phyloP scores from a whole-genome alignment of 2,888 invertebrate genomes.

The Hirtodrosophila confusa region DNA sequence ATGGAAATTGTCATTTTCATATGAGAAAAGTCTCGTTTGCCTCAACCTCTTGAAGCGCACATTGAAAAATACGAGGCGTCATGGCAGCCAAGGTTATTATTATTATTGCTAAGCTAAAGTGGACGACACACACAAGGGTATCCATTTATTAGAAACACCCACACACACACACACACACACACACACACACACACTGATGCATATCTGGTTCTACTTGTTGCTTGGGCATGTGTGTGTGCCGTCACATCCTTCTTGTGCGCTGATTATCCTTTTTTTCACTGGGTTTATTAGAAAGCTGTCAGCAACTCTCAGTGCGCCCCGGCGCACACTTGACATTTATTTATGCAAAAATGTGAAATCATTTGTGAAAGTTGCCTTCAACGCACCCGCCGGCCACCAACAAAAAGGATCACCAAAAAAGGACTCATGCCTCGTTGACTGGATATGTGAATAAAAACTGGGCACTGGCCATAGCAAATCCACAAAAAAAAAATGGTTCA shows the following conservation, averaged over 20 bases:
- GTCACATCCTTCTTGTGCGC: constrained; percentile 50
- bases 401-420: constrained; percentile 41
- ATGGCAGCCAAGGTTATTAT: constrained; percentile 75
- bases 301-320: constrained; percentile 69
- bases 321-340: constrained; percentile 79
- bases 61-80: constrained; percentile 66
- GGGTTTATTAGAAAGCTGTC: constrained; percentile 79
- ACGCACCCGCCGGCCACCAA: constrained; percentile 14
- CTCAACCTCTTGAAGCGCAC: constrained; percentile 45
- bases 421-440: constrained; percentile 57
- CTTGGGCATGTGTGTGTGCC: constrained; percentile 29
- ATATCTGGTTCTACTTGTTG: constrained; percentile 61
- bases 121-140: constrained; percentile 38
- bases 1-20: constrained; percentile 76
- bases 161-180: constrained; percentile 8
- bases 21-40: constrained; percentile 50
- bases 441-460: constrained; percentile 34
- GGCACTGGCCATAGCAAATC: constrained; percentile 20
- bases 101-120: constrained; percentile 74
- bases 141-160: not conserved
- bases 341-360: constrained; percentile 81
- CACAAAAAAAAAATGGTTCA: constrained; percentile 49
- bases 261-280: constrained; percentile 72
- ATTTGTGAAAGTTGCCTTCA: constrained; percentile 76
- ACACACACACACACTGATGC: constrained; percentile 3